Base-by-base conservation (phyloP, 2,888 invertebrate species). In the Corbicula japonica region DNA sequence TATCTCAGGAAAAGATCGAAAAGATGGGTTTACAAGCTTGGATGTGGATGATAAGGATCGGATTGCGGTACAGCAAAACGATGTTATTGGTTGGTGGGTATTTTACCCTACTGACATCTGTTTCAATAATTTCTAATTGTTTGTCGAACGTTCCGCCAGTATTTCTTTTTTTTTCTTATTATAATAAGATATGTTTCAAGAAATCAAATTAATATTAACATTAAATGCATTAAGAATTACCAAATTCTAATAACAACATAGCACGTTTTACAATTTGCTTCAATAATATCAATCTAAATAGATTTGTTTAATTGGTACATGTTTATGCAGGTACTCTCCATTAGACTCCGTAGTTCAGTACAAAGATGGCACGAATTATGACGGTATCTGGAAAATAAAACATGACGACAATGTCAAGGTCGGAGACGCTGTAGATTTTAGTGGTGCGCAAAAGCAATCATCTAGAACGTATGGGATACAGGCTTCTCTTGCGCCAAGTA, bases 61-160 rank as follows among this genome's bases (percentile, higher is more conserved):
- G 4, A 50, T 72, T 3, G 26, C 54, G 23, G 63, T 63, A 2
- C 21, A 62, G 26, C 32, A 72, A 30, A 44, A 54, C 38, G 71
- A 72, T 28, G 71, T 72, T 32, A 72, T 72, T 44, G 71, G 71
- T 6, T 72, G 71, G 71, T 72, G 34, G 34, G 71, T 46, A 23
- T 28, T 52, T 15, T 23, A 52, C 12, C 23, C 23, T 52, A n/a
- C n/a, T n/a, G n/a, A n/a, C n/a, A n/a, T n/a, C n/a, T n/a, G n/a
- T n/a, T n/a, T n/a, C n/a, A n/a, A n/a, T n/a, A n/a, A n/a, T n/a
- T n/a, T n/a, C n/a, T n/a, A n/a, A n/a, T n/a, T n/a, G n/a, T 41
- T 41, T 41, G 18, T 41, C 12, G 18, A 41, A 41, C 41, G 12
- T 18, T 41, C 10, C 41, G 41, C 10, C 10, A 41, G 41, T 41